A percentile compares a stretch with the other conserved stretches of the same genome.
phyloP scores from a whole-genome alignment of 1,140 invertebrate species.

The Condylostylus longicornis region DNA sequence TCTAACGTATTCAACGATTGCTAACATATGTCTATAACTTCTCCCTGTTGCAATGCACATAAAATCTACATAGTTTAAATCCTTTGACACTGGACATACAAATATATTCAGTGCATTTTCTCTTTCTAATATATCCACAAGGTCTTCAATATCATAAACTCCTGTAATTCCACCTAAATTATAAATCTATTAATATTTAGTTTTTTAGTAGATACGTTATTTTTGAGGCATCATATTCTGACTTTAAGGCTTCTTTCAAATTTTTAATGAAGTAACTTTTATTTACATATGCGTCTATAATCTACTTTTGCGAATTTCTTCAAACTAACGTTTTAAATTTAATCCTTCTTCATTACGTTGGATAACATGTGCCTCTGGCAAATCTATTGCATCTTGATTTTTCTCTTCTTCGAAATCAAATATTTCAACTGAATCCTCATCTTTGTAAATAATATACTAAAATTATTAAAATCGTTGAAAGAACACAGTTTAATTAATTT shows the following conservation, averaged over 20 bases:
- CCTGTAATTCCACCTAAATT: constrained; percentile 59
- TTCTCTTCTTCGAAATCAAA: constrained; percentile 50
- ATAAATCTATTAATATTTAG: constrained; percentile 3
- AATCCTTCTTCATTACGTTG: constrained; percentile 30
- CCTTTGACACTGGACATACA: constrained; percentile 57
- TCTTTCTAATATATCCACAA: constrained; percentile 56
- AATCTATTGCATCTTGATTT: constrained; percentile 29
- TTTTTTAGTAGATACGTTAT: constrained; percentile 2
- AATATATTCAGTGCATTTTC: constrained; percentile 71
- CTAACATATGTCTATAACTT: constrained; percentile 57
- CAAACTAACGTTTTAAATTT: constrained; percentile 38
- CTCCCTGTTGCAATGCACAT: constrained; percentile 61
- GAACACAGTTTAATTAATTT: not conserved
- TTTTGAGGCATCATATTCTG: too few species aligned
- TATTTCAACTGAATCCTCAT: constrained; percentile 45
- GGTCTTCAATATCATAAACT: constrained; percentile 75
- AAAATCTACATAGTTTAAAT: constrained; percentile 66
- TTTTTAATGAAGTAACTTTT: constrained; percentile 6
- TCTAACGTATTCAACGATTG: constrained; percentile 59
- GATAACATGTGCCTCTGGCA: constrained; percentile 32
- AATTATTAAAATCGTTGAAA: not conserved
- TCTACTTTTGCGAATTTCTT: constrained; percentile 36
- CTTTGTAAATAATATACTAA: too few species aligned
- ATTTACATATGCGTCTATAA: constrained; percentile 13
- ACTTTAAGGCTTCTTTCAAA: too few species aligned